A percentile compares a stretch with the other conserved stretches of the same genome.
Evolutionary conservation across 2,113 vertebrate genomes (phyloP).

Genomic region (Delphinapterus leucas): DNA sequence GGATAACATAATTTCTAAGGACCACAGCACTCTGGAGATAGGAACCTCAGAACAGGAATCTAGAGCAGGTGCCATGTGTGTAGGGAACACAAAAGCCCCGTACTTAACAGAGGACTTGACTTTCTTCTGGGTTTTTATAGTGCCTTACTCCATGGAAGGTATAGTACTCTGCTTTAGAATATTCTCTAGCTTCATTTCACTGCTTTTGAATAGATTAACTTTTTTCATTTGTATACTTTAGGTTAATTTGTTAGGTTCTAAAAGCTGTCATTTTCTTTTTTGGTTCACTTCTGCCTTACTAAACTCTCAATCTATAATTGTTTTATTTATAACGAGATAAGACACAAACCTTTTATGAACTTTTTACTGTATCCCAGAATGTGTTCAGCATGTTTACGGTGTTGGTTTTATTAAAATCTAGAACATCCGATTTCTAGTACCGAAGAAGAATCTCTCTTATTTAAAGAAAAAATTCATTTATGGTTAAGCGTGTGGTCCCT

Average conservation of each 20-base stretch:
- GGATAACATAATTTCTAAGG: neutral
- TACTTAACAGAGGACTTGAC: neutral
- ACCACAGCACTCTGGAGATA: neutral
- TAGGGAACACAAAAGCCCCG: neutral
- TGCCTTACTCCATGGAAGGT: neutral
- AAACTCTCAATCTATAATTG: conserved; percentile 6
- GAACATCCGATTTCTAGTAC: neutral
- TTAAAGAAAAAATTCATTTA: neutral
- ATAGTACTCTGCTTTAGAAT: neutral
- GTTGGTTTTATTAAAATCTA: neutral
- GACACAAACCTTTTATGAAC: neutral
- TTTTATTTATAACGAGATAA: neutral
- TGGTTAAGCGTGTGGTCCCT: neutral
- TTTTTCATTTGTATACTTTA: neutral
- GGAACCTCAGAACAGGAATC: neutral
- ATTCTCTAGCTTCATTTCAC: neutral
- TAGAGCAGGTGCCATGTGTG: too few relatives aligned
- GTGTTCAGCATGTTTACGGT: neutral
- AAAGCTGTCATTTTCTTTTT: conserved; percentile 15
- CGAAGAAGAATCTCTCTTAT: neutral
- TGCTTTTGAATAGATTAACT: neutral
- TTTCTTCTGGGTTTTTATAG: neutral
- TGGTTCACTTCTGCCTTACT: neutral
- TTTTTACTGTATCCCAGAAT: neutral
- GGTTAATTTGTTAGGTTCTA: neutral